Evolutionary conservation across 1,140 invertebrate species (phyloP), one percentile per base, ranked within the genome.

Genomic region (Ylistrum balloti): DNA sequence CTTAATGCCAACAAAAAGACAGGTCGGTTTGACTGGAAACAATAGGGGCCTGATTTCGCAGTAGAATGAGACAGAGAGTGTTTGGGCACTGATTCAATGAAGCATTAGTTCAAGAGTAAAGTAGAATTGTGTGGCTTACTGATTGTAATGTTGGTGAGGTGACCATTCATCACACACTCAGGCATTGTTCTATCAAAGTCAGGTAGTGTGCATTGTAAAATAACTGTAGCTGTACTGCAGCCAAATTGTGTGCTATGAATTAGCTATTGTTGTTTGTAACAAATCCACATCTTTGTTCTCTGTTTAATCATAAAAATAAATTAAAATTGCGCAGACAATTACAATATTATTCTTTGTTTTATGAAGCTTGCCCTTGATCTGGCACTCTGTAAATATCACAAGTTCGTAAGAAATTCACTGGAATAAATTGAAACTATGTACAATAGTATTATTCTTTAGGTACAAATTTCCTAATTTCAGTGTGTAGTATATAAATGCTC

Each of bases 291-390:
- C 56, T 74, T 74, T 74, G 56, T 74, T 74, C 56, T 74, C 22
- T 74, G 56, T 74, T 45, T 74, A 74, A 74, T 74, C 56, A n/a
- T 28, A 17, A 74, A 74, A 74, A 74, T 74, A 74, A 74, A 74
- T 74, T 74, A 74, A 74, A 74, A 74, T n/a, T n/a, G 56, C 28
- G 56, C 56, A 74, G 56, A 74, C 56, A 74, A 74, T 74, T n/a
- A 74, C 56, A 74, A 74, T 74, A n/a, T 74, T 74, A 74, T 74
- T 74, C 56, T 74, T 74, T 74, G 56, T 74, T 74, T 74, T 74
- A 74, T 74, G 22, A 28, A 74, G 56, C 56, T 28, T 28, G 56
- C n/a, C 28, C 28, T 74, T 74, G 22, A 74, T n/a, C 56, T 74
- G 56, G 56, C 1, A n/a, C 56, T 74, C 22, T 74, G 56, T 74